Evolutionary conservation across 2,113 vertebrate genomes (phyloP), one percentile per base, ranked within the genome.

Genomic region (Colaptes auratus): DNA sequence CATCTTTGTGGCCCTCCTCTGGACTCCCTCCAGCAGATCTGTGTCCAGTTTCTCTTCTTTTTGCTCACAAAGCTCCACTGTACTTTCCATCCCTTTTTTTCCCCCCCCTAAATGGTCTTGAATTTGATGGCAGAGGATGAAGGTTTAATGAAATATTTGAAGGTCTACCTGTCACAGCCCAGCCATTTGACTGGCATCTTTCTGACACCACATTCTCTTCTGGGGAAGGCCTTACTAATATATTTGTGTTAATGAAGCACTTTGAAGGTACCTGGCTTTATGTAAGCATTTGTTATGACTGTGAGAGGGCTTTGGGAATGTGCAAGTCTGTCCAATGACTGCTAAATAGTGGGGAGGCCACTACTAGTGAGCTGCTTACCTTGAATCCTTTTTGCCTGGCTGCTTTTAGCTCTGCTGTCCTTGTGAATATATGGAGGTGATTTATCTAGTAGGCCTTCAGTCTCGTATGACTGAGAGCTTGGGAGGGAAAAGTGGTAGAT

Each of bases 131-230:
- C 66, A 69, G 59, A 86, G 48, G 35, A 78, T 78, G 66, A 75
- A 75, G 53, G 48, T 92, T 91, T 93, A 95, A 93, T 94, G 77
- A 91, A 83, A 81, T 89, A 77, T 77, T 72, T 75, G 72, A 86
- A 82, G 18, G 44, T 89, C 78, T 93, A 16, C 36, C 50, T 96
- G 82, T 93, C 56, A 79, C 53, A 76, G 78, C 65, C 50, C 74
- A 82, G 85, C 30, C 39, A 65, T 93, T 91, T 96, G 82, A 94
- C 76, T 91, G 89, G 33, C 81, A 88, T 79, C 61, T 94, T 82
- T 88, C 27, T 95, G 83, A 82, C 69, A 85, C 59, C 81, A 16
- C 63, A 20, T 90, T 90, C 42, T 88, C 72, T 78, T 82, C 77
- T 76, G 76, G 65, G 50, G 86, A 88, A 58, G 44, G 19, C 82